Evolutionary conservation across 2,113 vertebrate genomes (phyloP).

Genomic region (Mesitornis unicolor): DNA sequence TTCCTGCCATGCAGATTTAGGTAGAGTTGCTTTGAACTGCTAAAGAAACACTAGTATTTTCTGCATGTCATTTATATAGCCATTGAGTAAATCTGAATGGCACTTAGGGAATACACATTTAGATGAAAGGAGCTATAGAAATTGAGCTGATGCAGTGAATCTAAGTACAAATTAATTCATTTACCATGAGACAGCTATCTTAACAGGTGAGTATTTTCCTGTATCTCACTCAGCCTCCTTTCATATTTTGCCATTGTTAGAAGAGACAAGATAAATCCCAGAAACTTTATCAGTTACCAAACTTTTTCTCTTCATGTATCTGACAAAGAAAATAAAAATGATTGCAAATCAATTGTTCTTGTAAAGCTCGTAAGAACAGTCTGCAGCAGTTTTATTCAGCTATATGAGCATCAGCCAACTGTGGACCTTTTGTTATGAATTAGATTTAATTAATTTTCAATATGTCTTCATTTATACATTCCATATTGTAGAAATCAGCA

Average conservation of each 20-base stretch:
- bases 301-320: background rate
- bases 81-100: background rate
- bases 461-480: background rate
- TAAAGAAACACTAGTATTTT: background rate
- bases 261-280: background rate
- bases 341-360: slow-evolving; percentile 18
- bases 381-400: background rate
- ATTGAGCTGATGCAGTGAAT: background rate
- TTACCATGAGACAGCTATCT: background rate
- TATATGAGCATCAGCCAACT: background rate
- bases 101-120: background rate
- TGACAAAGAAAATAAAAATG: slow-evolving; percentile 5
- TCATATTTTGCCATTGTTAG: background rate
- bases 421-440: slow-evolving; percentile 37
- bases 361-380: slow-evolving; percentile 9
- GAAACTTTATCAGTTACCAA: background rate
- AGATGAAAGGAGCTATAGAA: background rate
- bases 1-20: background rate
- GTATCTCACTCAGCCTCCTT: background rate
- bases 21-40: background rate
- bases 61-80: background rate
- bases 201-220: background rate
- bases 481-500: background rate
- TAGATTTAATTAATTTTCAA: slow-evolving; percentile 62
- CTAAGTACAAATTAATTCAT: background rate